Percentiles rank a stretch among this genome's conserved stretches.
phyloP scores from a whole-genome alignment of 30 jellyfish, hydroid and myxozoan species.

The Haliclystus octoradiatus region DNA sequence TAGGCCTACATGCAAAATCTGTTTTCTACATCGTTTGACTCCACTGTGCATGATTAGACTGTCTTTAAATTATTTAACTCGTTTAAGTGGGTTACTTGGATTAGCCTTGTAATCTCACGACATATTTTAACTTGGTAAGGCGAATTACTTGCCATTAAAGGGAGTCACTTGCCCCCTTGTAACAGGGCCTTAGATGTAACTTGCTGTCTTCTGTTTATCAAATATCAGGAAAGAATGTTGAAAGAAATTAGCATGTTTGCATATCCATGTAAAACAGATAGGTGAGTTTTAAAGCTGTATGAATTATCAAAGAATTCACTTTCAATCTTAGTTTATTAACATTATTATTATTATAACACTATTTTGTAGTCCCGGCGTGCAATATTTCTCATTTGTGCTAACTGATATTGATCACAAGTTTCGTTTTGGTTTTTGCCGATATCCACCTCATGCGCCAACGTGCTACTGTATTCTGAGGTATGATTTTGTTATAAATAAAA shows the following conservation, averaged over 20 bases:
- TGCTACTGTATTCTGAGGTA: conserved; percentile 90
- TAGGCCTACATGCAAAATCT: too few relatives aligned
- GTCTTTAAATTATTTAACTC: too few relatives aligned
- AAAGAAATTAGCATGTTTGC: conserved; percentile 66
- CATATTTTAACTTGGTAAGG: too few relatives aligned
- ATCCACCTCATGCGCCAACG: conserved; percentile 85
- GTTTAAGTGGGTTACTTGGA: too few relatives aligned
- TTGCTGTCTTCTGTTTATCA: too few relatives aligned
- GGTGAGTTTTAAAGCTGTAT: conserved; percentile 20
- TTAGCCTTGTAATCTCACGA: too few relatives aligned
- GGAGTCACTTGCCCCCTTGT: too few relatives aligned
- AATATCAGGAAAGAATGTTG: conserved; percentile 58
- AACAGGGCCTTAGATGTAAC: too few relatives aligned
- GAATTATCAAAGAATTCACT: neutral
- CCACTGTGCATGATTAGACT: too few relatives aligned
- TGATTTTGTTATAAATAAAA: too few relatives aligned
- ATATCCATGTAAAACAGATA: conserved; percentile 71
- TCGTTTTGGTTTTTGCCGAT: conserved; percentile 94
- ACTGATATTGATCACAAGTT: conserved; percentile 84
- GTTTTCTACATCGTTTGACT: too few relatives aligned
- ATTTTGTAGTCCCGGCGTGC: conserved; percentile 82
- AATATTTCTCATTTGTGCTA: conserved; percentile 84
- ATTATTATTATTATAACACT: neutral
- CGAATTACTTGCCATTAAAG: too few relatives aligned
- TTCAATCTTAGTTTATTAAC: neutral